Evolutionary conservation across 2,113 vertebrate species (phyloP), one percentile per base, ranked within the genome.

Genomic region (Nothobranchius furzeri): DNA sequence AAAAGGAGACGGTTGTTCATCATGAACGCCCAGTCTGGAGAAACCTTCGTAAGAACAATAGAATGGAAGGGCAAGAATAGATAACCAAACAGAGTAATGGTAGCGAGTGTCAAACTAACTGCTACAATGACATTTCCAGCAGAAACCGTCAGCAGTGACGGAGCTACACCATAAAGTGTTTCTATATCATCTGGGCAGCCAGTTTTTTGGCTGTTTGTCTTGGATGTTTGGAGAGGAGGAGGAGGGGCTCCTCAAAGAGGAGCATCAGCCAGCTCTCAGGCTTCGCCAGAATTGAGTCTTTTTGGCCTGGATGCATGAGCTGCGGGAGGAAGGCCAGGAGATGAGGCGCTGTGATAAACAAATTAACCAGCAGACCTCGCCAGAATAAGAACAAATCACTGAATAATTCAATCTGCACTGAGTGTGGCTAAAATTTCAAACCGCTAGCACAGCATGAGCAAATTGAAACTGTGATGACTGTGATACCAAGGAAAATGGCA

Each of bases 271-370:
- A 76, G 62, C 25, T 48, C 53, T n/a, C 50, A 54, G 60, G 54
- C 68, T 66, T 56, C 70, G 85, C 85, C 86, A 84, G 61, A 79
- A 80, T 80, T 6, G 81, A 78, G 73, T 67, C 59, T 71, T 79
- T 73, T 70, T 83, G 75, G 83, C 72, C 46, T 24, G 37, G 20
- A 42, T 63, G 66, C 78, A 56, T 42, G 47, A 57, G 68, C 53
- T 36, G 67, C 12, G 48, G 36, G 47, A 51, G 49, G 47, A 62
- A 55, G 10, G 63, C 63, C 64, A 56, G 59, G 79, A 68, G 74
- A 75, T 43, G 45, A 6, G 53, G 35, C 62, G 66, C 72, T 79
- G 79, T 76, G 76, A 89, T 89, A 75, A 89, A 85, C 83, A 84
- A 79, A 89, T 86, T 81, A 88, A 67, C 68, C 63, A 25, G 15